Percentiles rank a stretch among this genome's conserved stretches.
Conservation (phyloP, 2,888 invertebrate species). For the Amorpha juglandis region DNA sequence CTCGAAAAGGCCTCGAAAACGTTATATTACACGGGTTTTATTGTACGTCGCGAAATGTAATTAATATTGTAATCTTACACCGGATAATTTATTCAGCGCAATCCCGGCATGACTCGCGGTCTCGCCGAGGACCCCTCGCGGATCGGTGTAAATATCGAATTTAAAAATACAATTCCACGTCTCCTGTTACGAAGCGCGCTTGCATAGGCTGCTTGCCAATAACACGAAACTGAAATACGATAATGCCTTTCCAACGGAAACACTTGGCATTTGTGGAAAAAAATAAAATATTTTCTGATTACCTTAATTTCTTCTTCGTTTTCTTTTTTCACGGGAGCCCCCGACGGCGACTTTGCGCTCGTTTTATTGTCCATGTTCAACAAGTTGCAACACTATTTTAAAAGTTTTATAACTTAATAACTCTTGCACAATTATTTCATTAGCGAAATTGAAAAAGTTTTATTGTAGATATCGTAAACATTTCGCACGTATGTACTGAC, state of each 20-base stretch:
- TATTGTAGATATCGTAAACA: constrained; percentile 73
- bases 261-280: constrained; percentile 59
- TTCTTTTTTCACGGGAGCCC: constrained; percentile 87
- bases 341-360: constrained; percentile 67
- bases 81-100: constrained; percentile 76
- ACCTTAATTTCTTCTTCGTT: constrained; percentile 92
- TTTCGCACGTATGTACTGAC: constrained; percentile 42
- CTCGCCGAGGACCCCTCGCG: constrained; percentile 63
- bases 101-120: constrained; percentile 55
- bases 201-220: constrained; percentile 77
- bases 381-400: constrained; percentile 26
- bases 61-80: constrained; percentile 81
- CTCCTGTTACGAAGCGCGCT: constrained; percentile 72
- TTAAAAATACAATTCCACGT: constrained; percentile 80
- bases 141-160: constrained; percentile 71
- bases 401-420: constrained; percentile 25
- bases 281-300: constrained; percentile 51
- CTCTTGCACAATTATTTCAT: constrained; percentile 45
- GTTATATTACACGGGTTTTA: constrained; percentile 84
- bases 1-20: constrained; percentile 85
- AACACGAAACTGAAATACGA: constrained; percentile 68
- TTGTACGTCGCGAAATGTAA: constrained; percentile 82
- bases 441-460: constrained; percentile 44
- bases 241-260: constrained; percentile 72
- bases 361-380: constrained; percentile 81